phyloP scores from a whole-genome alignment of 2,113 vertebrate species.

The Phoxinus phoxinus region DNA sequence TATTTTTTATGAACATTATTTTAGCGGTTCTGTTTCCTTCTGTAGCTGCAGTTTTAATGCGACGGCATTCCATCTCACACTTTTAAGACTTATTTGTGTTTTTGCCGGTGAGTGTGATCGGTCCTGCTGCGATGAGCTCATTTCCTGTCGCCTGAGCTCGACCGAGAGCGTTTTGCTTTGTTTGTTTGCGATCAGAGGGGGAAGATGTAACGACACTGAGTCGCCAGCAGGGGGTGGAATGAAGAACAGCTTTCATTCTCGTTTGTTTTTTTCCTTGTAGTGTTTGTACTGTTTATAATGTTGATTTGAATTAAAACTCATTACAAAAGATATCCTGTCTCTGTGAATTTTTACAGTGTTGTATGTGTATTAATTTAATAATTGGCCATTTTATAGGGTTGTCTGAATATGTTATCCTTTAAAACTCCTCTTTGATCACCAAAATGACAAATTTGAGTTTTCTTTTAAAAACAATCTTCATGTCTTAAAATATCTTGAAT shows the following conservation, averaged over 20 bases:
- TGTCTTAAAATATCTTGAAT: too few relatives aligned
- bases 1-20: conserved; percentile 60
- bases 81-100: conserved; percentile 31
- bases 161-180: not conserved
- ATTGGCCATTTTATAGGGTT: not conserved
- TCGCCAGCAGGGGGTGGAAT: not conserved
- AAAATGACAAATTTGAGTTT: too few relatives aligned
- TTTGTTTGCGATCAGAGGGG: not conserved
- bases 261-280: conserved; percentile 43
- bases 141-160: not conserved
- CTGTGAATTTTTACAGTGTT: not conserved
- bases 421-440: too few relatives aligned
- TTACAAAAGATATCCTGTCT: not conserved
- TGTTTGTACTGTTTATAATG: conserved; percentile 69
- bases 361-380: not conserved
- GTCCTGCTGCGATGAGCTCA: conserved; percentile 9
- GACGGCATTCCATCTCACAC: conserved; percentile 70
- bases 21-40: conserved; percentile 64
- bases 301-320: conserved; percentile 47
- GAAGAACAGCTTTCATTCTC: conserved; percentile 23
- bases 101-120: conserved; percentile 15
- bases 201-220: conserved; percentile 36
- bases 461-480: too few relatives aligned
- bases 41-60: conserved; percentile 42
- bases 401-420: too few relatives aligned